Evolutionary conservation across 2,797 vertebrate genomes (phyloP), one percentile per base, ranked within the genome.

Genomic region (Cheirogaleus major): DNA sequence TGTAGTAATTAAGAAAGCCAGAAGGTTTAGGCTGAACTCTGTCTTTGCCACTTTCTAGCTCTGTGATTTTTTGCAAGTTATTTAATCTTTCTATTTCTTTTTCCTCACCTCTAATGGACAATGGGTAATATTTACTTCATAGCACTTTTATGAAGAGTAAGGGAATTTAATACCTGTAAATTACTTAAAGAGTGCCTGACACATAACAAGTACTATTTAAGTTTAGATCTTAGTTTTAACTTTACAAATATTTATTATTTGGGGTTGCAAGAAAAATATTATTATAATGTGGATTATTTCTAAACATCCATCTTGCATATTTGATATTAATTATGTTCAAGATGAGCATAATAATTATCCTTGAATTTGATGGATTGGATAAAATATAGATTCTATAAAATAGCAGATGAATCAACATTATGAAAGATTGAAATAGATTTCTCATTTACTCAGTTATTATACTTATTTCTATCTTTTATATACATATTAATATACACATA

Each of bases 221-320:
- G 18, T 52, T 83, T 89, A 90, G 35, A 41, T 83, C 32, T 91
- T 76, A 95, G 73, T 94, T 95, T 86, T 75, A 82, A n/a, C 30
- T 78, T 50, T 69, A 81, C 35, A 92, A 85, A 75, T 50, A 83
- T 9, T 23, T 17, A 27, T 85, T 80, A 84, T 41, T 72, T 61
- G 63, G 23, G 1, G 13, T n/a, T 76, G 7, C 18, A 87, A 87
- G 50, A 43, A 32, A 92, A 86, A 52, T 78, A 12, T 20, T 48
- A 73, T 93, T 89, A 48, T 48, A 30, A 59, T 35, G 18, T 41
- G 15, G 25, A 18, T 83, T 48, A 52, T 67, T 92, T 67, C 57
- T 59, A 59, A 50, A 67, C 2, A 41, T 84, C 10, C 32, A 9
- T 41, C 20, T 79, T 92, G 23, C 38, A 38, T 25, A 48, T 1